A percentile compares a stretch with the other conserved stretches of the same genome.
These are phyloP conservation scores for Drepanosiphum platanoidis DNA, from an alignment of 2,888 invertebrate species.

Conservation along the genomic window DNA sequence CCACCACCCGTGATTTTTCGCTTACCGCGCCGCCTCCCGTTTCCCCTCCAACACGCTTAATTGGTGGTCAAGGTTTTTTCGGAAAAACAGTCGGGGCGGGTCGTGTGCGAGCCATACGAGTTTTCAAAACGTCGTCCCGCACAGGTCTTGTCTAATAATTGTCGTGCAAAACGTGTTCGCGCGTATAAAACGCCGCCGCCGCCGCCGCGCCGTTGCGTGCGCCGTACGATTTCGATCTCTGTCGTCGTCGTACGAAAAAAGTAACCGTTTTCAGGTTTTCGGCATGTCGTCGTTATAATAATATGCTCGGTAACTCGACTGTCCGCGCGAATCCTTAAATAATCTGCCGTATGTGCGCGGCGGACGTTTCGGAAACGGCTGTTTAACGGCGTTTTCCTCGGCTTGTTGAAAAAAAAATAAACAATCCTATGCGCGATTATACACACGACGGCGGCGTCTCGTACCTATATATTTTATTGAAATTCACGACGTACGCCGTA, in stretches of 20 bases:
- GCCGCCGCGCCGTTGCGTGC: no score
- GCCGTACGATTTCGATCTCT: not conserved
- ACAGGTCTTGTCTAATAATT: not conserved
- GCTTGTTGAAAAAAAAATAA: not conserved
- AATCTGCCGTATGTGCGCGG: not conserved
- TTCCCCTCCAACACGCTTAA: not conserved
- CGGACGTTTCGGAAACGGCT: not conserved
- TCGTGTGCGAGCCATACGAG: no score
- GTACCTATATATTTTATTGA: not conserved
- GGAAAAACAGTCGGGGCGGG: not conserved
- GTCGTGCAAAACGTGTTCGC: not conserved
- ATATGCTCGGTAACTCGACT: no score
- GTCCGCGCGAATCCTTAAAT: not conserved
- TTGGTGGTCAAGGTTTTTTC: constrained; percentile 4
- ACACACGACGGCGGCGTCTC: not conserved
- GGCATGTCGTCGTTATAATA: no score
- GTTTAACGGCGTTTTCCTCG: no score
- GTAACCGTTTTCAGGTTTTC: no score
- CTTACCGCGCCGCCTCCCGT: constrained; percentile 1
- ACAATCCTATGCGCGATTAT: not conserved
- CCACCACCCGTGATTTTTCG: constrained; percentile 44
- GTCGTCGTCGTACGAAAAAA: no score
- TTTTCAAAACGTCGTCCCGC: no score
- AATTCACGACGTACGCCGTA: constrained; percentile 26
- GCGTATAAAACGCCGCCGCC: no score